Evolutionary conservation across 1,140 invertebrate genomes (phyloP).

Genomic region (Drosophila ananassae): DNA sequence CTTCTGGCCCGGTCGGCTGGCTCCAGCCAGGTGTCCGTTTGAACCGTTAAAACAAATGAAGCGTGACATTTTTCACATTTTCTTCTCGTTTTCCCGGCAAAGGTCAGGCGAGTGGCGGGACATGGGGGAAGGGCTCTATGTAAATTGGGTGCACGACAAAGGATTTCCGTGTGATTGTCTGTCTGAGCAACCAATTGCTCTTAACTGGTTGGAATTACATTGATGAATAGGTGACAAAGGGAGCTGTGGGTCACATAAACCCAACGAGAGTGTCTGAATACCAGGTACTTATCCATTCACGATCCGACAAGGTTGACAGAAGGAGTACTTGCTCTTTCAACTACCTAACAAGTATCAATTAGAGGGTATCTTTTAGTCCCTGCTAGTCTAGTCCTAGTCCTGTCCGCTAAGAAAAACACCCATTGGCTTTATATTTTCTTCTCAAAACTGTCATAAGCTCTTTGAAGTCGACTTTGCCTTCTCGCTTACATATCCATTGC

Average conservation of each 20-base stretch:
- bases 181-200: constrained; percentile 47
- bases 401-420: no score
- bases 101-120: neutral
- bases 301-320: no score
- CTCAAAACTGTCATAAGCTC: neutral
- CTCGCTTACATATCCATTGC: constrained; percentile 31
- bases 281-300: no score
- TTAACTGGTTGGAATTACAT: constrained; percentile 45
- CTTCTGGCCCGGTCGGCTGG: constrained; percentile 19
- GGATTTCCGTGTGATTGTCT: constrained; percentile 26
- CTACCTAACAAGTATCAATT: no score
- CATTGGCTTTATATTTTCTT: no score
- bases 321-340: neutral
- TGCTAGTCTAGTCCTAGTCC: no score
- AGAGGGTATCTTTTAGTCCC: neutral
- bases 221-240: neutral
- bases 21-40: constrained; percentile 71
- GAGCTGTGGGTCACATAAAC: no score
- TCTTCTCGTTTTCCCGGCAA: constrained; percentile 12
- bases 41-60: constrained; percentile 74
- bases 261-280: no score
- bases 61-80: constrained; percentile 77
- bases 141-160: constrained; percentile 48
- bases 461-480: constrained; percentile 21
- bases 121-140: constrained; percentile 13